Evolutionary conservation across 2,797 vertebrate species (phyloP).

Genomic region (Arnoldichthys spilopterus): DNA sequence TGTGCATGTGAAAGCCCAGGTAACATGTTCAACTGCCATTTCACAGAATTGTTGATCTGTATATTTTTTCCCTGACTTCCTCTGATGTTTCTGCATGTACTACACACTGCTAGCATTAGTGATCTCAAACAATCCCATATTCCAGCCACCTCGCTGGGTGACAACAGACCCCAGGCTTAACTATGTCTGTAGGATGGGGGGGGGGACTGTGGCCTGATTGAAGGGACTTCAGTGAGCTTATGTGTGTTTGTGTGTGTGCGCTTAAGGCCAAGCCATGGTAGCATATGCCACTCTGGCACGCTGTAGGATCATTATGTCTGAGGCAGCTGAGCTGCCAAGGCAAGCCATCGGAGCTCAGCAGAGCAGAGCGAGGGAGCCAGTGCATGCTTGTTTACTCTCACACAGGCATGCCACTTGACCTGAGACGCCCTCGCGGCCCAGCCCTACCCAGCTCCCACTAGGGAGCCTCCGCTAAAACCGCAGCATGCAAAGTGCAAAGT

Average conservation of each 20-base stretch:
- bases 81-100: too few relatives aligned
- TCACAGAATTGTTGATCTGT: background rate
- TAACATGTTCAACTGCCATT: too few relatives aligned
- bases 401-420: conserved; percentile 41
- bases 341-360: background rate
- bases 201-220: background rate
- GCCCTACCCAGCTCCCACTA: background rate
- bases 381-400: conserved; percentile 32
- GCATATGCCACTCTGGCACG: conserved; percentile 26
- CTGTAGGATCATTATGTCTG: conserved; percentile 25
- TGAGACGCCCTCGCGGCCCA: conserved; percentile 21
- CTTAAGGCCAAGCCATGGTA: conserved; percentile 19
- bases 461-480: conserved; percentile 18
- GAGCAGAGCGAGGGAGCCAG: conserved; percentile 19
- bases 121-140: background rate
- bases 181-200: background rate
- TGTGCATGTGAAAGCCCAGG: too few relatives aligned
- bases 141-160: conserved; percentile 16
- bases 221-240: conserved; percentile 18
- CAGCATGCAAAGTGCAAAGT: background rate
- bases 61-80: background rate
- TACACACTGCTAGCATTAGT: background rate
- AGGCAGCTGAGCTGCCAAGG: conserved; percentile 36
- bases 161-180: conserved; percentile 12
- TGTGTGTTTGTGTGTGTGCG: conserved; percentile 11